Evolutionary conservation across 2,888 invertebrate genomes (phyloP).

Genomic region (Acronicta alni): DNA sequence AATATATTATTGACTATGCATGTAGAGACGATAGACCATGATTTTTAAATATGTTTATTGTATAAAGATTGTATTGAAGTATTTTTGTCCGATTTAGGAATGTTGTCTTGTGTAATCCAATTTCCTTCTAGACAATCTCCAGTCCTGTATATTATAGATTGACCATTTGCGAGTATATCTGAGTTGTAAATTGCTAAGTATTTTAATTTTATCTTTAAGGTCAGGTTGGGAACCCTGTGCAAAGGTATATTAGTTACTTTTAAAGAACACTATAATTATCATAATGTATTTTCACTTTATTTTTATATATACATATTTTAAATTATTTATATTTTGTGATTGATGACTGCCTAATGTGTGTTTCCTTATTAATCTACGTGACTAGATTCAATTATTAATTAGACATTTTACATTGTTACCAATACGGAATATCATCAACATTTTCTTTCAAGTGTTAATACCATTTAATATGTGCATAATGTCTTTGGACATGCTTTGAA

Average conservation of each 20-base stretch:
- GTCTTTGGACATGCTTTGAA: constrained; percentile 7
- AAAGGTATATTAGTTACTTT: constrained; percentile 34
- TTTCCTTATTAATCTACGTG: constrained; percentile 32
- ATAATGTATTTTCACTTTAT: constrained; percentile 21
- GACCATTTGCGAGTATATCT: constrained; percentile 5
- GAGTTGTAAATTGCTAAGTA: constrained; percentile 21
- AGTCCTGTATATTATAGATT: constrained; percentile 8
- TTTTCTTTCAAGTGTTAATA: not conserved
- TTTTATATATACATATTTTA: constrained; percentile 34
- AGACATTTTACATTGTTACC: constrained; percentile 3
- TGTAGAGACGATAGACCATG: constrained; percentile 16
- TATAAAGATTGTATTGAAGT: constrained; percentile 32
- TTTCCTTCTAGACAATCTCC: constrained; percentile 13
- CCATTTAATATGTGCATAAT: constrained; percentile 3
- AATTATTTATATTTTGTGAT: constrained; percentile 32
- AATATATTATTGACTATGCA: constrained; percentile 24
- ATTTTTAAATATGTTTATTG: constrained; percentile 18
- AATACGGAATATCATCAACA: constrained; percentile 3
- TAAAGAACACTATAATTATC: constrained; percentile 9
- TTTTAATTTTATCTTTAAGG: constrained; percentile 7
- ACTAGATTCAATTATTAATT: constrained; percentile 36
- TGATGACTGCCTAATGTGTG: constrained; percentile 30
- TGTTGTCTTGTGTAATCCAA: constrained; percentile 50
- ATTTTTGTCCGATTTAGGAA: constrained; percentile 53
- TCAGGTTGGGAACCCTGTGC: constrained; percentile 29